Evolutionary conservation across 2,113 vertebrate genomes (phyloP).

Genomic region (Sinosuthora webbiana): DNA sequence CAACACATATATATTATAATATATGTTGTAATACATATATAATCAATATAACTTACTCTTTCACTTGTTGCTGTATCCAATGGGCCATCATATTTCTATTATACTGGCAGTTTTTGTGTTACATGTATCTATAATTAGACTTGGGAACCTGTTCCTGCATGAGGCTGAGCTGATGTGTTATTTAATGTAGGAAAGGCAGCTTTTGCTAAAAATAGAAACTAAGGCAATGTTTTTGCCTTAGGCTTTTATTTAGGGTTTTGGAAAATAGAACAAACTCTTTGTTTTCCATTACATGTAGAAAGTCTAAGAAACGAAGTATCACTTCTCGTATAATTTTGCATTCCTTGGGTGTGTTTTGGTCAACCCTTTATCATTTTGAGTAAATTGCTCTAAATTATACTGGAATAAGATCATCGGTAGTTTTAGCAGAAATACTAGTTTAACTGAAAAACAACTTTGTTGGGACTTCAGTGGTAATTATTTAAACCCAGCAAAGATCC

Average conservation of each 20-base stretch:
- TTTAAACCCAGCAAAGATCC: neutral
- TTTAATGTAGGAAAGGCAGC: neutral
- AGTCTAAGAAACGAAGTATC: neutral
- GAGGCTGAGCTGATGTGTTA: neutral
- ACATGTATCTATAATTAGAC: neutral
- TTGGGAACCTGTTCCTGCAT: neutral
- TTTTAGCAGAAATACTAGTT: neutral
- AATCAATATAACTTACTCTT: neutral
- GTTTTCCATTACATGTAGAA: slow-evolving; percentile 31
- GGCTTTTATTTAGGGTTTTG: slow-evolving; percentile 10
- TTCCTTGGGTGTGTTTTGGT: neutral
- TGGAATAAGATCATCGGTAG: neutral
- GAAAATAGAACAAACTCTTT: slow-evolving; percentile 6
- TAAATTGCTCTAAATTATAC: neutral
- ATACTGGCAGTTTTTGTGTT: neutral
- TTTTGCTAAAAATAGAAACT: slow-evolving; percentile 26
- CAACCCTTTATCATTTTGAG: neutral
- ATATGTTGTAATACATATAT: too few relatives aligned
- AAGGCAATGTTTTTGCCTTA: slow-evolving; percentile 3
- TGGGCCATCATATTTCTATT: neutral
- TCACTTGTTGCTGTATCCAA: neutral
- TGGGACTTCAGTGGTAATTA: neutral
- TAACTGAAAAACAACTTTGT: neutral
- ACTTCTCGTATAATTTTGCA: slow-evolving; percentile 8
- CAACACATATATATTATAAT: neutral